Evolutionary conservation across 2,797 vertebrate genomes (phyloP).

Genomic region (Hemitrygon akajei): DNA sequence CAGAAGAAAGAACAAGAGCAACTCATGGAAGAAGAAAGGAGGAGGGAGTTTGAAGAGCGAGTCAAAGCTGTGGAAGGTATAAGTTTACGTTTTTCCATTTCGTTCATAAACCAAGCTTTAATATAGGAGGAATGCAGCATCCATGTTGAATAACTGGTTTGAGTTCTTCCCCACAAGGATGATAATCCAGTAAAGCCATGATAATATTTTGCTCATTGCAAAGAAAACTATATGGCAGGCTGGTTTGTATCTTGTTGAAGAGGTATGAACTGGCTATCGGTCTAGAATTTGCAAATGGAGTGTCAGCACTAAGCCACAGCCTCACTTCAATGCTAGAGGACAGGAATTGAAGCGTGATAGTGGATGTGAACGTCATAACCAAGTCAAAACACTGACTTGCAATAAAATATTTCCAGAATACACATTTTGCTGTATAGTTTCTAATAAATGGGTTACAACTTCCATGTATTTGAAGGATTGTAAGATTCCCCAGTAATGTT

Average conservation of each 20-base stretch:
- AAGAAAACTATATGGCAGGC: no score
- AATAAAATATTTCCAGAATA: background rate
- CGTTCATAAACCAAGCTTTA: background rate
- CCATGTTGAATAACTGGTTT: background rate
- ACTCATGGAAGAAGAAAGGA: constrained; percentile 78
- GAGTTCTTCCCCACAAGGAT: no score
- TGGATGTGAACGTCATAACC: background rate
- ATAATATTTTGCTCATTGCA: no score
- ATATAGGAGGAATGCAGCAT: background rate
- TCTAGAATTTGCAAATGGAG: no score
- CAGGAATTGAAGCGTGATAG: background rate
- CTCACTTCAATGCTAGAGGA: background rate
- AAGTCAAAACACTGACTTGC: background rate
- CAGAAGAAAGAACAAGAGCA: constrained; percentile 87
- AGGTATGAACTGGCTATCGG: no score
- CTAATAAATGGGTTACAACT: background rate
- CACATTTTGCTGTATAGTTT: background rate
- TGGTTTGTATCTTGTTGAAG: no score
- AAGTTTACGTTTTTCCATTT: no score
- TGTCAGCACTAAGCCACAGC: background rate
- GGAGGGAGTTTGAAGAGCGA: constrained; percentile 79
- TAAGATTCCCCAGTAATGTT: background rate
- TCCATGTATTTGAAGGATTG: background rate
- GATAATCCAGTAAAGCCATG: no score
- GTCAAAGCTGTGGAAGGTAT: constrained; percentile 89